Base-by-base conservation (phyloP, 2,113 vertebrate species). In the Camarhynchus parvulus region DNA sequence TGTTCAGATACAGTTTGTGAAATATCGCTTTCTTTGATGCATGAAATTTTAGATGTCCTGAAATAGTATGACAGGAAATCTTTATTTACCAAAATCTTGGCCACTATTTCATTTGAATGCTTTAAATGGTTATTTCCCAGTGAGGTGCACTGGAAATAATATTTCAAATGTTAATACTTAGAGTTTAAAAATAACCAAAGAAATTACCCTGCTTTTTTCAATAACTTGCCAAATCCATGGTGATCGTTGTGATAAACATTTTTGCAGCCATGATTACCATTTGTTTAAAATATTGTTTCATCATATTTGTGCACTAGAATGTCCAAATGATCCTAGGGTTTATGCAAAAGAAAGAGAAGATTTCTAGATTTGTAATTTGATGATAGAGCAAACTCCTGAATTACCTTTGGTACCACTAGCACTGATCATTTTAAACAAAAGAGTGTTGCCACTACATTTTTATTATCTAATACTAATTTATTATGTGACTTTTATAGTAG, bases 261-360 rank as follows among this genome's bases (percentile, higher is more conserved):
- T 85, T 87, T 78, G 79, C 69, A 89, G 73, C 21, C 52, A 70
- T 13, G 16, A 78, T 35, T 70, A 82, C 63, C 35, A 25, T 21
- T 92, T 91, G n/a, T 83, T 95, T 84, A 31, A 86, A 91, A 86
- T 55, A 9, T 56, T 91, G 21, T 92, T 91, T 95, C 84, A 50
- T 50, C 41, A 17, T 35, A 62, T 63, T 21, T 87, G 18, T 67
- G 70, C 69, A 63, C 37, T 13, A 17, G 56, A 84, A 37, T 8
- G 4, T 19, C 46, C 79, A 49, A 91, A 73, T 33, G 15, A 83
- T 81, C 30, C 21, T 69, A 22, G 13, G 15, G 12, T 64, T 95
- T 85, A 42, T 53, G 42, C 24, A 92, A 87, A 87, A 87, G 17
- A 88, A 85, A 52, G 8, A 28, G 10, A 88, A 37, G 20, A 41